These are phyloP conservation scores for Chloroclysta siterata DNA, from an alignment of 2,888 invertebrate species.

Conservation along the genomic window DNA sequence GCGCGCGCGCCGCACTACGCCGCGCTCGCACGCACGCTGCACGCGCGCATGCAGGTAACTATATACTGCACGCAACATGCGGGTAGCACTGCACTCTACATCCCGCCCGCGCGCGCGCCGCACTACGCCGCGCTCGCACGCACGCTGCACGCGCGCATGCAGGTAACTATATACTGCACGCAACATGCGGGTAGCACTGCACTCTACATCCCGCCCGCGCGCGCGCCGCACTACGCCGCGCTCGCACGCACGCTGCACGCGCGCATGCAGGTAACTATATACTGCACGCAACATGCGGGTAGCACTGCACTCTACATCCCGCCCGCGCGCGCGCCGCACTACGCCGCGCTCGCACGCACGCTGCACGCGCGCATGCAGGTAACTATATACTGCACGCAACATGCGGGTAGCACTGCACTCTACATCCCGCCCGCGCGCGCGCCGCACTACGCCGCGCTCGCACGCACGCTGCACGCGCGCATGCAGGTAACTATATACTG, in stretches of 20 bases:
- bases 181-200: slow-evolving; percentile 35
- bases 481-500: slow-evolving; percentile 48
- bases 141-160: slow-evolving; percentile 59
- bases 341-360: slow-evolving; percentile 49
- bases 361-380: slow-evolving; percentile 59
- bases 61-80: neutral
- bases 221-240: slow-evolving; percentile 53
- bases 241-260: slow-evolving; percentile 53
- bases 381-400: neutral
- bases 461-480: slow-evolving; percentile 52
- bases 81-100: slow-evolving; percentile 60
- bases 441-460: slow-evolving; percentile 57
- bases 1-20: slow-evolving; percentile 51
- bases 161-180: slow-evolving; percentile 6
- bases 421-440: slow-evolving; percentile 63
- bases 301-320: slow-evolving; percentile 69
- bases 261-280: slow-evolving; percentile 51
- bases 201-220: slow-evolving; percentile 68
- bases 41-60: slow-evolving; percentile 52
- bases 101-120: slow-evolving; percentile 53
- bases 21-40: slow-evolving; percentile 55
- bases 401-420: slow-evolving; percentile 49
- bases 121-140: slow-evolving; percentile 58
- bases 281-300: too few relatives aligned
- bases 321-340: slow-evolving; percentile 51